phyloP scores from a whole-genome alignment of 2,797 vertebrate genomes.

The Lutjanus argentimaculatus region DNA sequence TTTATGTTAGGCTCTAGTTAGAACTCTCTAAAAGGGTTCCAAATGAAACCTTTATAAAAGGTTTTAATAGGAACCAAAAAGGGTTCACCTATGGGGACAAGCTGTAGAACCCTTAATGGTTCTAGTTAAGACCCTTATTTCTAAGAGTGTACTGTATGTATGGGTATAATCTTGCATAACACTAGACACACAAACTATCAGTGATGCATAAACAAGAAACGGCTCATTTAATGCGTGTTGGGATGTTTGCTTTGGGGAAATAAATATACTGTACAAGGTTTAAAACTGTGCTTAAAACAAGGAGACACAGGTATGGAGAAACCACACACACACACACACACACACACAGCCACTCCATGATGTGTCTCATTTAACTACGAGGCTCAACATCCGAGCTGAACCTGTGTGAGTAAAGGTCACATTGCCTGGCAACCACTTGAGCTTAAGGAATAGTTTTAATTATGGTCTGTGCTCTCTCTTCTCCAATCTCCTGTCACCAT shows the following conservation, averaged over 20 bases:
- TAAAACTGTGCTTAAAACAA: constrained; percentile 16
- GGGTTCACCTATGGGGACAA: too few relatives aligned
- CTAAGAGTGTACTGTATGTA: not conserved
- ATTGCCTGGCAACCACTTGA: constrained; percentile 81
- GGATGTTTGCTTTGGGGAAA: not conserved
- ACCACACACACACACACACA: constrained; percentile 29
- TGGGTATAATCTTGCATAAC: constrained; percentile 1
- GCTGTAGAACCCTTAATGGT: too few relatives aligned
- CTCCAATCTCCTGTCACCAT: constrained; percentile 67
- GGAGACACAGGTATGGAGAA: not conserved
- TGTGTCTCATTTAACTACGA: constrained; percentile 64
- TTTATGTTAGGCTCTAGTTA: too few relatives aligned
- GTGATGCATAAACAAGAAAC: not conserved
- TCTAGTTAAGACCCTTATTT: too few relatives aligned
- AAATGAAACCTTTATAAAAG: too few relatives aligned
- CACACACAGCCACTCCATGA: constrained; percentile 34
- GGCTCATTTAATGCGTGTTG: too few relatives aligned
- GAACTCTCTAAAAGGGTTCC: too few relatives aligned
- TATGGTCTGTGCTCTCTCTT: constrained; percentile 72
- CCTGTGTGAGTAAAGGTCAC: constrained; percentile 77
- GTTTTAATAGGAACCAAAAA: too few relatives aligned
- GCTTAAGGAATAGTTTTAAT: constrained; percentile 83
- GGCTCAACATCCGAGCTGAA: constrained; percentile 62
- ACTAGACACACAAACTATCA: not conserved
- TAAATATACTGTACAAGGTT: constrained; percentile 1